Conservation (phyloP, 2,888 invertebrate species). For the Archips crataeganus region DNA sequence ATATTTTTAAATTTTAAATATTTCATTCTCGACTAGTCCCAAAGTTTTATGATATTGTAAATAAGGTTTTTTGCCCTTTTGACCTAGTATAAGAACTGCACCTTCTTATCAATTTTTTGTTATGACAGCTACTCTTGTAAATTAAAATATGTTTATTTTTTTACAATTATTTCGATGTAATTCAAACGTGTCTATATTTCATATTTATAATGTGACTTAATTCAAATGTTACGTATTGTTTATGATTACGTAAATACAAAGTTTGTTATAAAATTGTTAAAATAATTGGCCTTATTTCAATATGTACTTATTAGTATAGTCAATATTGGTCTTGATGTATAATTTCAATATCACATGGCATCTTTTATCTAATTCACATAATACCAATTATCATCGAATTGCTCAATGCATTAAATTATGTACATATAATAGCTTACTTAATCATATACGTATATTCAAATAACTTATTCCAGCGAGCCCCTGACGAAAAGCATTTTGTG, state of each 20-base stretch:
- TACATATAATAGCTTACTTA: conserved; percentile 47
- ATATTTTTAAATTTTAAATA: conserved; percentile 47
- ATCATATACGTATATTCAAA: not conserved
- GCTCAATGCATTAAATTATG: conserved; percentile 63
- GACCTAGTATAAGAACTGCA: conserved; percentile 48
- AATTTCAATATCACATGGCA: not conserved
- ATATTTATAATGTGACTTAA: not conserved
- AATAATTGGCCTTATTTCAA: conserved; percentile 36
- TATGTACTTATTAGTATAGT: conserved; percentile 21
- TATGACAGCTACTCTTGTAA: conserved; percentile 10
- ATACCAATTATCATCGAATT: conserved; percentile 51
- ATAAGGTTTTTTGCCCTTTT: conserved; percentile 56
- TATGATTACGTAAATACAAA: not conserved
- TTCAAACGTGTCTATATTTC: not conserved
- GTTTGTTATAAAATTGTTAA: conserved; percentile 25
- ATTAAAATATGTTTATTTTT: not conserved
- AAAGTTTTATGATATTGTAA: conserved; percentile 49
- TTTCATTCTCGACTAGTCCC: conserved; percentile 64
- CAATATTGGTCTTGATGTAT: not conserved
- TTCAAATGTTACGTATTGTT: not conserved
- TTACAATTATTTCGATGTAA: conserved; percentile 4
- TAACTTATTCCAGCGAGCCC: not conserved
- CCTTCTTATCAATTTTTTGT: conserved; percentile 12
- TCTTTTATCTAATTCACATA: conserved; percentile 16
- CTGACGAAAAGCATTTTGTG: not conserved